Base-by-base conservation (phyloP, 2,888 invertebrate genomes). In the Neoascia interrupta region DNA sequence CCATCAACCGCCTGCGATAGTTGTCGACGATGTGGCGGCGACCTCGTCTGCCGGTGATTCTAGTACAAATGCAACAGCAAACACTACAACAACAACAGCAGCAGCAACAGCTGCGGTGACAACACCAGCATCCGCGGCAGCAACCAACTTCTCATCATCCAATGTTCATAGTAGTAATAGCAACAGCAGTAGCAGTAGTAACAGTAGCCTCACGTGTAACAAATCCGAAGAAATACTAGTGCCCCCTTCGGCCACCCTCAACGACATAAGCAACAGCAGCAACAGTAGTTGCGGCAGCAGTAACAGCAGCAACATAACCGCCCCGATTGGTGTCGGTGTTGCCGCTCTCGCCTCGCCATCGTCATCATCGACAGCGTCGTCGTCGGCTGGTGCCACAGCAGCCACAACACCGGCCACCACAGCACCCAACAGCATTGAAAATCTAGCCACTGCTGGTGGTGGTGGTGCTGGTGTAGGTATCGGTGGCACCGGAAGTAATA, bases 161-260 rank as follows among this genome's bases (percentile, higher is more conserved):
- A 82, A 75, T 69, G 81, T 81, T 54, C 73, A 81, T 75, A 87
- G 86, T 82, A 87, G 87, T 82, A 87, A 86, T 68, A 85, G 85
- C 49, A 86, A 87, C 84, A 87, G 86, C 76, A 86, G 84, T 34
- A 83, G 82, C 43, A 85, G 85, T 76, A 75, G 70, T 54, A 79
- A 72, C 49, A 72, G 72, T 56, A 79, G 79, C 41, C 37, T 79
- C 43, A 73, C 64, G 39, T 70, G 79, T 64, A 75, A 75, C 26
- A 81, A 75, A 81, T 76, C 81, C 8, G 81, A 73, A 73, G 79
- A 76, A 58, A 73, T 75, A 43, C 54, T 60, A 70, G 69, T 63
- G 73, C 68, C 80, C 73, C 58, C 76, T 37, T 75, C 61, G 72
- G 81, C 81, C 45, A 80, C 73, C 23, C 53, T 68, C 45, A 82